Base-by-base conservation (phyloP, 2,797 vertebrate species). In the Centroberyx gerrardi region DNA sequence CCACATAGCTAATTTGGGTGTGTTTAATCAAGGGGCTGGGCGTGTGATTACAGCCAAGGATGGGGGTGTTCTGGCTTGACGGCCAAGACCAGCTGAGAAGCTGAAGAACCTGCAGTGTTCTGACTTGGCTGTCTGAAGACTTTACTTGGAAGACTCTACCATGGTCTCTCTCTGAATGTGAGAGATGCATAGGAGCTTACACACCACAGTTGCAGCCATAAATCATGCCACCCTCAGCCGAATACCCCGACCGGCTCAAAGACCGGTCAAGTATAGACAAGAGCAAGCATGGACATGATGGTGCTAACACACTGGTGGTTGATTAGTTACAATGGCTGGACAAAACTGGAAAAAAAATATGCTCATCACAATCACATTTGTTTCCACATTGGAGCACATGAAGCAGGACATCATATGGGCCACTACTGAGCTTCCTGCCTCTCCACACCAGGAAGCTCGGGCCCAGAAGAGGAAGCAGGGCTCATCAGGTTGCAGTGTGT, bases 1-100 rank as follows among this genome's bases (percentile, higher is more conserved):
- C 82, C 76, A 84, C 92, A 93, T 94, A 87, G 87, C 87, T 86
- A 82, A 90, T 90, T 85, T 74, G 87, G 90, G 91, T 83, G 90
- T 86, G 88, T 90, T 88, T 88, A 76, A 91, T 89, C 73, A 81
- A 80, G 71, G 67, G 75, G 75, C 83, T 53, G 74, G 3, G 55
- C 28, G 74, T 68, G 70, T 60, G 82, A 80, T 80, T 78, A 42
- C 52, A 68, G 78, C 78, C 78, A 28, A 73, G 63, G 72, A 81
- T 83, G 74, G 29, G 31, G 75, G 62, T 33, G 51, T 33, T 87
- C 62, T 3, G n/a, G 78, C 74, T 74, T 91, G 89, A 92, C 14
- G 58, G 44, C 82, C 13, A 15, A 5, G 73, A 59, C 81, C 91
- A 94, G 91, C 92, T 94, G 93, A 93, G 87, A 81, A 64, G 74